Percentiles rank a stretch among this genome's conserved stretches.
These are phyloP conservation scores for Syndactyla subalaris DNA, from an alignment of 2,797 vertebrate species.

Conservation along the genomic window DNA sequence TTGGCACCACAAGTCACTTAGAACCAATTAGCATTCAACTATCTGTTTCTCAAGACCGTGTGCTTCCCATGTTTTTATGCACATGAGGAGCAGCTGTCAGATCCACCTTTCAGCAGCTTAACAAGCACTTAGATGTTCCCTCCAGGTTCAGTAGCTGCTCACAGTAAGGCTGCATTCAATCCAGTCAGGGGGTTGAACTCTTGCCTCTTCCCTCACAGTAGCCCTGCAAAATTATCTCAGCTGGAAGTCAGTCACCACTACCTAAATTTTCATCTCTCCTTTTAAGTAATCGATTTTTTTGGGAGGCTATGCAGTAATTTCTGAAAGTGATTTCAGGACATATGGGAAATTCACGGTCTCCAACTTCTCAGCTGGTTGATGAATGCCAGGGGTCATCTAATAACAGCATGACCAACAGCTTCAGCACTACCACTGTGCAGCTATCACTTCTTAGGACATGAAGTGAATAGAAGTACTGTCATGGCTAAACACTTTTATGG, in stretches of 20 bases:
- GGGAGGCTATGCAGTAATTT: neutral
- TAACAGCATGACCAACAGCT: accelerated
- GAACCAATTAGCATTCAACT: neutral
- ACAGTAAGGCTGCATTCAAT: neutral
- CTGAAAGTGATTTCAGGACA: neutral
- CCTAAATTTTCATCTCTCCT: neutral
- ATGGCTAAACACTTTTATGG: neutral
- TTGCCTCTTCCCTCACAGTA: neutral
- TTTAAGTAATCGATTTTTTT: neutral
- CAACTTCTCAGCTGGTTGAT: neutral
- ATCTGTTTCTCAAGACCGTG: accelerated
- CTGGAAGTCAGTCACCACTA: neutral
- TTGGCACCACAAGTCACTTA: neutral
- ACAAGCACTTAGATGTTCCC: neutral
- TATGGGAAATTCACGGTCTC: neutral
- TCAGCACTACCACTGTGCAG: neutral
- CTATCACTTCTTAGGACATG: neutral
- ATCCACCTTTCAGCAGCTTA: neutral
- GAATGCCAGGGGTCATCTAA: neutral
- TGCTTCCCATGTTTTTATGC: neutral
- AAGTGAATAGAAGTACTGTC: neutral
- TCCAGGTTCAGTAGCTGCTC: neutral
- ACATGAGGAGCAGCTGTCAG: neutral
- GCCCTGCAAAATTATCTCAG: neutral
- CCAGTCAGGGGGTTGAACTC: neutral